Percentiles rank a stretch among this genome's conserved stretches.
Conservation (phyloP, 2,797 vertebrate species). For the Catamblyrhynchus diadema region DNA sequence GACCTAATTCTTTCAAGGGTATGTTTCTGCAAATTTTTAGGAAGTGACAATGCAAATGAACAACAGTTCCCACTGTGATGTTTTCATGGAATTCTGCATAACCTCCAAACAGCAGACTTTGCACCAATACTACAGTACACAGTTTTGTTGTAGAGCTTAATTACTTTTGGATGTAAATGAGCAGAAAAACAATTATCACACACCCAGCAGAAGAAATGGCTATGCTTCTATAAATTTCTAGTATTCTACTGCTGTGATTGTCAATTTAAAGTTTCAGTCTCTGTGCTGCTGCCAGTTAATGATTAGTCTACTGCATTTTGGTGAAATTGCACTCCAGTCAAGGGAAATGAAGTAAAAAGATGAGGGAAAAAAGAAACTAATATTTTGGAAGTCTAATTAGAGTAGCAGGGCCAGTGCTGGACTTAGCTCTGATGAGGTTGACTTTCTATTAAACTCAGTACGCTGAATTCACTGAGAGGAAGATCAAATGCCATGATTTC, state of each 20-base stretch:
- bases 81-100: not conserved
- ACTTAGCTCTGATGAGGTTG: not conserved
- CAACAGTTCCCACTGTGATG: not conserved
- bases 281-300: slow-evolving; percentile 21
- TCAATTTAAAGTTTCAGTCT: slow-evolving; percentile 31
- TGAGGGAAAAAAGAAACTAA: not conserved
- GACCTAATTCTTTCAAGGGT: slow-evolving; percentile 48
- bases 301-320: not conserved
- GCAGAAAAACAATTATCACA: slow-evolving; percentile 19
- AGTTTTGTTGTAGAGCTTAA: not conserved
- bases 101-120: not conserved
- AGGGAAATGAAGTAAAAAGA: slow-evolving; percentile 55
- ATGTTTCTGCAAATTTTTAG: slow-evolving; percentile 49
- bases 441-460: slow-evolving; percentile 7
- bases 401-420: not conserved
- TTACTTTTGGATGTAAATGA: slow-evolving; percentile 37
- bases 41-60: slow-evolving; percentile 40
- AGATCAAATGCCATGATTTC: slow-evolving; percentile 15
- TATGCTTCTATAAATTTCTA: slow-evolving; percentile 11
- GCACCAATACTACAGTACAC: not conserved
- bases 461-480: not conserved
- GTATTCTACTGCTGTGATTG: not conserved
- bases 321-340: slow-evolving; percentile 41
- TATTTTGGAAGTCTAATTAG: slow-evolving; percentile 31
- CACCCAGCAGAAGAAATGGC: not conserved